Conservation (phyloP, 1,140 invertebrate species). For the Pseudomyrmex flavicornis region DNA sequence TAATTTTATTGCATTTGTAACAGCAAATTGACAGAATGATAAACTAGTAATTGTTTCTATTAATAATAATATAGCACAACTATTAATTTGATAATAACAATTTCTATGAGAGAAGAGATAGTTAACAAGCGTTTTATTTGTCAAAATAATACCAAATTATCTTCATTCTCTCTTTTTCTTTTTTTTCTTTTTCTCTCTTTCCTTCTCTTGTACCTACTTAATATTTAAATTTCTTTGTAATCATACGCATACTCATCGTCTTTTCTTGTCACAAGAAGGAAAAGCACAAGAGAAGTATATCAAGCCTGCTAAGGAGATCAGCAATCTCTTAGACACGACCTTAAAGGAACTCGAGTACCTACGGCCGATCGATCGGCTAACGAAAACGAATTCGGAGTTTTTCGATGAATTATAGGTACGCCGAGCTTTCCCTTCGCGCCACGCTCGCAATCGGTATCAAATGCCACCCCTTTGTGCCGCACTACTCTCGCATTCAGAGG, state of each 20-base stretch:
- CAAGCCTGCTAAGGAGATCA: not conserved
- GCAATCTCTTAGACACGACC: not conserved
- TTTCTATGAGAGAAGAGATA: no score
- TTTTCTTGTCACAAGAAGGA: not conserved
- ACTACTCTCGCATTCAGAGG: slow-evolving; percentile 68
- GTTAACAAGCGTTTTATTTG: no score
- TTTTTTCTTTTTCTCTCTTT: no score
- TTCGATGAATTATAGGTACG: slow-evolving; percentile 65
- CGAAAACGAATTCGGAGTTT: slow-evolving; percentile 70
- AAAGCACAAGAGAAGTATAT: not conserved
- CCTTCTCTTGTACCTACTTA: no score
- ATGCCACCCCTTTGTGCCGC: slow-evolving; percentile 50
- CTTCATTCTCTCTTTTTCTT: no score
- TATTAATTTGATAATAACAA: no score
- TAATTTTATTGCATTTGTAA: not conserved
- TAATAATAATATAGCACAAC: no score
- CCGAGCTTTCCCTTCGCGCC: slow-evolving; percentile 35
- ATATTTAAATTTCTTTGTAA: no score
- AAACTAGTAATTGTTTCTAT: no score
- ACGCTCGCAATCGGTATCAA: slow-evolving; percentile 49
- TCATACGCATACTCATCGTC: not conserved
- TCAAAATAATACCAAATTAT: no score
- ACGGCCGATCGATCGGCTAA: not conserved
- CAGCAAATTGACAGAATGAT: no score
- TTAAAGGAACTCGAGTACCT: no score